Evolutionary conservation across 2,888 invertebrate genomes (phyloP).

Genomic region (Oxystoma pomonae): DNA sequence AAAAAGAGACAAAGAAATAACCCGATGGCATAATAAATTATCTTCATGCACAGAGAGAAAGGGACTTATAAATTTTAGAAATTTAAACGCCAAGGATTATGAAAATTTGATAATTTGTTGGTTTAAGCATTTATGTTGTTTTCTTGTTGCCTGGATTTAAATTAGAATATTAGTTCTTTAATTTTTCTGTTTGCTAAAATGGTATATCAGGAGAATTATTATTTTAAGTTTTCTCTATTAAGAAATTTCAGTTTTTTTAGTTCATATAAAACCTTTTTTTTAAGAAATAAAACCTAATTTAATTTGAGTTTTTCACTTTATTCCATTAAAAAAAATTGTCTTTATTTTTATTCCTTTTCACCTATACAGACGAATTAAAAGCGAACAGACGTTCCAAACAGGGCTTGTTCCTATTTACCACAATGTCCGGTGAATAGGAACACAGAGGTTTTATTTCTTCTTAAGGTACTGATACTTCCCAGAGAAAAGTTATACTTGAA

Average conservation of each 20-base stretch:
- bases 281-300: background rate
- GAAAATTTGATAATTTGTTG: too few species aligned
- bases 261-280: background rate
- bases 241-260: background rate
- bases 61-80: too few species aligned
- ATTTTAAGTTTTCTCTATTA: background rate
- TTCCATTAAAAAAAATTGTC: background rate
- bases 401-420: background rate
- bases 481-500: constrained; percentile 5
- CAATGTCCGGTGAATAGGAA: constrained; percentile 1
- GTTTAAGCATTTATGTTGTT: too few species aligned
- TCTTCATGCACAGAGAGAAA: too few species aligned
- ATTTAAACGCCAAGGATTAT: too few species aligned
- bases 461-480: background rate
- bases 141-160: too few species aligned
- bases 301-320: background rate
- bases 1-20: too few species aligned
- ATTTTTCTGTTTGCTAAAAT: too few species aligned
- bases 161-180: too few species aligned
- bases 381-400: background rate
- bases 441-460: constrained; percentile 4
- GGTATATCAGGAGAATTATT: background rate
- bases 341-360: background rate
- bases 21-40: too few species aligned
- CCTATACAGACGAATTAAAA: too few species aligned